Conservation (phyloP, 2,113 vertebrate species). For the Catagonus wagneri region DNA sequence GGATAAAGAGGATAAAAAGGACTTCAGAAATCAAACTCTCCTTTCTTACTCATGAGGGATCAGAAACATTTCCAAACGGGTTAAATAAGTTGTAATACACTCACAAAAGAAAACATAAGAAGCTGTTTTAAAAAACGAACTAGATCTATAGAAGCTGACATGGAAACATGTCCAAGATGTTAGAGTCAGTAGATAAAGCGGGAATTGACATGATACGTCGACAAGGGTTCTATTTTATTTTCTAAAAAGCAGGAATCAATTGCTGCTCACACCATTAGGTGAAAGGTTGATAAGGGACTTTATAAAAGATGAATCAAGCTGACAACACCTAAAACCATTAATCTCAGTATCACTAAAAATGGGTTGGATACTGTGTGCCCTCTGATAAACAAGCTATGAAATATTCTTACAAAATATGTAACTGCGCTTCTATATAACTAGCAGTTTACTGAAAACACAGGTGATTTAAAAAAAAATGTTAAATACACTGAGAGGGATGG, state of each 20-base stretch:
- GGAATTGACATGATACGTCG: background rate
- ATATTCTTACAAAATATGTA: background rate
- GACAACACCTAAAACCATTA: background rate
- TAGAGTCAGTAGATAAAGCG: background rate
- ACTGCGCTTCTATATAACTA: background rate
- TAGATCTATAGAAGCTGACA: background rate
- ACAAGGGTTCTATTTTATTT: background rate
- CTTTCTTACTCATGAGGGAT: conserved; percentile 68
- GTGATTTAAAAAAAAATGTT: background rate
- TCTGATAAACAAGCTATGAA: background rate
- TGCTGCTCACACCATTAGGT: background rate
- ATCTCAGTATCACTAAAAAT: background rate
- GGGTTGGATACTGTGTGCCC: background rate
- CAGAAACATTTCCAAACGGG: conserved; percentile 48
- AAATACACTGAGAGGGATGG: background rate
- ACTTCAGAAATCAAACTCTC: background rate
- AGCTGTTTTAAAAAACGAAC: background rate
- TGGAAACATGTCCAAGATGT: background rate
- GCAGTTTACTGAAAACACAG: conserved; percentile 38
- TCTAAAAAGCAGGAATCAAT: background rate
- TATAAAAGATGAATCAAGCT: background rate
- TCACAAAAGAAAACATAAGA: background rate
- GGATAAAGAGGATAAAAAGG: background rate
- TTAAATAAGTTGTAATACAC: background rate
- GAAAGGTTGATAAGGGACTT: conserved; percentile 22